Base-by-base conservation (phyloP, 2,113 vertebrate species). In the Colinus virginianus region DNA sequence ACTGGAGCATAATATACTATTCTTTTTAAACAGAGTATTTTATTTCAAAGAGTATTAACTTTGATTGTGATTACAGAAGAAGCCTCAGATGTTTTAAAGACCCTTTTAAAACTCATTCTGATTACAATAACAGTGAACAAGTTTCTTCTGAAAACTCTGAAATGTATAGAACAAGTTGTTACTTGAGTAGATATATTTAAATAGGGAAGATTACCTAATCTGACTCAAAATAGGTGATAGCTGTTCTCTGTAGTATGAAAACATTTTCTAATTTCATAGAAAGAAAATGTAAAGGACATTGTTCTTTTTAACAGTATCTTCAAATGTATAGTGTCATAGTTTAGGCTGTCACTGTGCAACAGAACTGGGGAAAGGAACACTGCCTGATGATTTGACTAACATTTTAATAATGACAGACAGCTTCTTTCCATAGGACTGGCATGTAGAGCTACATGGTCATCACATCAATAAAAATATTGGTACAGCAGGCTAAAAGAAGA, bases 1-100 rank as follows among this genome's bases (percentile, higher is more conserved):
- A 25, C 53, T 90, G 38, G 26, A 92, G 77, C 45, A 88, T 69
- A 91, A 74, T 80, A 23, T 34, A n/a, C 34, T 10, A 45, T 71
- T 93, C 25, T 86, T 32, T 77, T 75, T 28, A n/a, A 85, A 77
- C 23, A 53, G 11, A 49, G 32, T 70, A 63, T 89, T 94, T 79
- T 58, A 48, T 90, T 92, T 93, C 70, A 74, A 78, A 89, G 66
- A 64, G 32, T 89, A 56, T 93, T 91, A 87, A 67, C 34, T 77
- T 78, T 70, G 22, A 34, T 90, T 93, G 63, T 0, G 0, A 43
- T 77, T 90, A 51, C 43, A 89, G 40, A 85, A 94, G 11, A 46
- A 92, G 70, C 28, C 38, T 15, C 32, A 85, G 40, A 8, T 6
- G 26, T 71, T 88, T 93, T 84, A 89, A 90, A 93, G 38, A 48